A percentile compares a stretch with the other conserved stretches of the same genome.
These are phyloP conservation scores for Thymallus thymallus DNA, from an alignment of 2,113 vertebrate genomes.

Conservation along the genomic window DNA sequence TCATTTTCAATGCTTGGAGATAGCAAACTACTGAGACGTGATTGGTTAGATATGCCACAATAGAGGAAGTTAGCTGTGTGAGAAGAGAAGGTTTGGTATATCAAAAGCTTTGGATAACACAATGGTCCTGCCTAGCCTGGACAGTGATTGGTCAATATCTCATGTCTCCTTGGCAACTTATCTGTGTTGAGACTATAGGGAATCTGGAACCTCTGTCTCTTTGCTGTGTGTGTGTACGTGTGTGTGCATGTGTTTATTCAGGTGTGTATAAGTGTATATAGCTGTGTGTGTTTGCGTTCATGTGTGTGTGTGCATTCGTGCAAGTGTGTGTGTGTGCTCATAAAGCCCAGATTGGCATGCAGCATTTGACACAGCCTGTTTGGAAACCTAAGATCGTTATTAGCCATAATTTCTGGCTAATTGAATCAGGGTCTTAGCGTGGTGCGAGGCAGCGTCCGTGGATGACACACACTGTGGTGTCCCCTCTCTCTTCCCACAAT, in stretches of 20 bases:
- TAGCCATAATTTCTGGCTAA: constrained; percentile 26
- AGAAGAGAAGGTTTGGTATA: not conserved
- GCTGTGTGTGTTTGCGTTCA: constrained; percentile 3
- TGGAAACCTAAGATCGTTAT: constrained; percentile 32
- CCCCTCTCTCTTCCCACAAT: not conserved
- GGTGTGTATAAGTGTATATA: constrained; percentile 6
- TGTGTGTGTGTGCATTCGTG: not conserved
- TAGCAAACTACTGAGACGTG: not conserved
- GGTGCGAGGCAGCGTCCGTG: constrained; percentile 9
- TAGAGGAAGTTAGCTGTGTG: constrained; percentile 2
- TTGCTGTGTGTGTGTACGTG: not conserved
- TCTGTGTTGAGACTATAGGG: not conserved
- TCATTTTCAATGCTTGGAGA: not conserved
- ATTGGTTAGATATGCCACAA: constrained; percentile 11
- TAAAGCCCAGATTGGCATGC: not conserved
- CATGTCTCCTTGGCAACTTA: constrained; percentile 8
- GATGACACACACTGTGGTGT: constrained; percentile 12
- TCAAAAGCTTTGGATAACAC: constrained; percentile 1
- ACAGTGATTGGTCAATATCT: constrained; percentile 1
- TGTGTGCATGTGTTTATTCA: not conserved
- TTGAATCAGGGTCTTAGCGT: constrained; percentile 24
- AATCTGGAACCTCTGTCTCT: not conserved
- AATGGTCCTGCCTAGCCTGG: not conserved
- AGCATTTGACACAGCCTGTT: constrained; percentile 21
- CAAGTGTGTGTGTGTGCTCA: constrained; percentile 9